Conservation (phyloP, 2,113 vertebrate genomes). For the Camarhynchus parvulus region DNA sequence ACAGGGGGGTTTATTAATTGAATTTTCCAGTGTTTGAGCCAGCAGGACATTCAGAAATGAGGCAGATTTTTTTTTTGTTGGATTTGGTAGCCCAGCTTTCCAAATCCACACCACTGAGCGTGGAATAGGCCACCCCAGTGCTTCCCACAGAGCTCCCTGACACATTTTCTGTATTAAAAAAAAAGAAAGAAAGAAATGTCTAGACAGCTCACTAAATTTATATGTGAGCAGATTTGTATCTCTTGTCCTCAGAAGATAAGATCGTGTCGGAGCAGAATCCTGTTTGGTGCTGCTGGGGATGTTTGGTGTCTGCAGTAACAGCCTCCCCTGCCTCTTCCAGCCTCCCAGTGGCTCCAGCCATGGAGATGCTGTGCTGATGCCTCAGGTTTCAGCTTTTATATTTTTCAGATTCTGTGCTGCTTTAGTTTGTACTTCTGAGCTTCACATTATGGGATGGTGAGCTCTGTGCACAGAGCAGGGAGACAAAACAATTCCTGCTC, state of each 20-base stretch:
- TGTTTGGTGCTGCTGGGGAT: not conserved
- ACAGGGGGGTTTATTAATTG: not conserved
- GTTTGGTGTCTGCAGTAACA: not conserved
- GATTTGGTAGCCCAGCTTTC: not conserved
- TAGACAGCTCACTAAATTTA: not conserved
- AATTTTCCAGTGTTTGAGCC: not conserved
- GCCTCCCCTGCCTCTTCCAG: not conserved
- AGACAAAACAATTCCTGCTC: not conserved
- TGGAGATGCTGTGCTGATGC: not conserved
- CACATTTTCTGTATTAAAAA: not conserved
- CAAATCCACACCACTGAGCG: not conserved
- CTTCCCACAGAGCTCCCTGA: not conserved
- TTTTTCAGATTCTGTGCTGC: not conserved
- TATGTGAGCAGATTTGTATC: constrained; percentile 39
- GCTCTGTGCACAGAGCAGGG: not conserved
- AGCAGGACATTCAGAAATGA: not conserved
- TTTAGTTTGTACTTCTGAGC: fast-evolving
- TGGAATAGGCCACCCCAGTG: not conserved
- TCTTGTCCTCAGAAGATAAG: constrained; percentile 41
- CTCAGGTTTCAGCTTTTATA: not conserved
- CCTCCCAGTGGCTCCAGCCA: not conserved
- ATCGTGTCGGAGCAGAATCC: not conserved
- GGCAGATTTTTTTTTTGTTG: not conserved
- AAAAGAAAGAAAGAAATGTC: not conserved
- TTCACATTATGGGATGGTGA: fast-evolving